phyloP scores from a whole-genome alignment of 1,140 invertebrate genomes.

The Zaprionus vittiger region DNA sequence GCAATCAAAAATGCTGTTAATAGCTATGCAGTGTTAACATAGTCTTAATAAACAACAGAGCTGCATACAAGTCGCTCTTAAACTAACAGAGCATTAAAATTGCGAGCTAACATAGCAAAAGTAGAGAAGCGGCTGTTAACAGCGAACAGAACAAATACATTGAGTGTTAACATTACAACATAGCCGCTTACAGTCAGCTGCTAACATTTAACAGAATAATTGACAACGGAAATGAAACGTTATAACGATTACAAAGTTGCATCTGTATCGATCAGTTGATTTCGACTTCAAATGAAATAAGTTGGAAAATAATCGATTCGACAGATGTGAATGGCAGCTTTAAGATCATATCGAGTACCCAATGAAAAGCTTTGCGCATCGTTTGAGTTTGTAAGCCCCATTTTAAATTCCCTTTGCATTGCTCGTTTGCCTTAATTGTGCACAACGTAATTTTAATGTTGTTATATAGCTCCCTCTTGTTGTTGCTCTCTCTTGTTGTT shows the following conservation, averaged over 20 bases:
- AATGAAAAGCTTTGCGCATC: not conserved
- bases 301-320: not conserved
- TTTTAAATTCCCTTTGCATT: conserved; percentile 46
- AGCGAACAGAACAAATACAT: too few relatives aligned
- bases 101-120: too few relatives aligned
- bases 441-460: conserved; percentile 39
- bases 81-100: too few relatives aligned
- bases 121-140: too few relatives aligned
- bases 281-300: not conserved
- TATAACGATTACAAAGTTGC: not conserved
- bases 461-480: conserved; percentile 7
- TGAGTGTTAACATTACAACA: too few relatives aligned
- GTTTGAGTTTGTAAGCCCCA: conserved; percentile 11
- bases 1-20: too few relatives aligned
- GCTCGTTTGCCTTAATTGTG: conserved; percentile 40
- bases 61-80: too few relatives aligned
- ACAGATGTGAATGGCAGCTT: not conserved
- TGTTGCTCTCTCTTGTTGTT: conserved; percentile 38
- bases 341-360: not conserved
- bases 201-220: not conserved
- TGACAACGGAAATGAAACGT: not conserved
- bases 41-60: too few relatives aligned
- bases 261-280: not conserved
- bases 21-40: too few relatives aligned
- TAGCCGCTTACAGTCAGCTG: not conserved